Evolutionary conservation across 64 coral and sea anemone genomes (phyloP).

Genomic region (Dendronephthya gigantea): DNA sequence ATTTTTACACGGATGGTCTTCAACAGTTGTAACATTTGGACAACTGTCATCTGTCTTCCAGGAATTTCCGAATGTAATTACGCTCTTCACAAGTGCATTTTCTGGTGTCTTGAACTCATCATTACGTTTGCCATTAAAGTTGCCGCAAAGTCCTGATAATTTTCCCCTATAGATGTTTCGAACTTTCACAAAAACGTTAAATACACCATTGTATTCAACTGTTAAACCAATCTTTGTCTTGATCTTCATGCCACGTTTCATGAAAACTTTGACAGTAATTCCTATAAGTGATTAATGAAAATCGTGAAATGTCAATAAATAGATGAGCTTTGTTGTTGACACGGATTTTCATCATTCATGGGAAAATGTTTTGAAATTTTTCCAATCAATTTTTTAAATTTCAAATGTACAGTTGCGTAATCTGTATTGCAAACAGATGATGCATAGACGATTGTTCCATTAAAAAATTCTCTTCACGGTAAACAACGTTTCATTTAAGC

Average conservation of each 20-base stretch:
- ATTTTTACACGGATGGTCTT: not conserved
- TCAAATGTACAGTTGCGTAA: too few relatives aligned
- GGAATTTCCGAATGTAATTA: not conserved
- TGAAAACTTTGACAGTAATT: not conserved
- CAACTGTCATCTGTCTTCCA: not conserved
- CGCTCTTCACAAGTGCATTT: not conserved
- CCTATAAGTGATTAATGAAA: not conserved
- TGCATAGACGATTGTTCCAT: too few relatives aligned
- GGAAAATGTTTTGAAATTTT: too few relatives aligned
- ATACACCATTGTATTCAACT: not conserved
- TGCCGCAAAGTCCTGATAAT: not conserved
- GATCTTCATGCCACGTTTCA: not conserved
- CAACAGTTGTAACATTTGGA: not conserved
- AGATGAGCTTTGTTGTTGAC: too few relatives aligned
- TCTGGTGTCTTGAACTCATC: not conserved
- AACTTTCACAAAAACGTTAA: slow-evolving; percentile 1
- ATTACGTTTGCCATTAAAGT: not conserved
- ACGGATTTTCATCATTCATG: too few relatives aligned
- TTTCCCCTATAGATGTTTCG: not conserved
- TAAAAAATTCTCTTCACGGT: too few relatives aligned
- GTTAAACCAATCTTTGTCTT: not conserved
- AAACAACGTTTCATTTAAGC: too few relatives aligned
- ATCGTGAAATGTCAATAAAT: not conserved
- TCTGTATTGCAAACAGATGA: too few relatives aligned
- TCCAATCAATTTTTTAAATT: too few relatives aligned